phyloP scores from a whole-genome alignment of 2,797 vertebrate species.

The Hydrolagus colliei region DNA sequence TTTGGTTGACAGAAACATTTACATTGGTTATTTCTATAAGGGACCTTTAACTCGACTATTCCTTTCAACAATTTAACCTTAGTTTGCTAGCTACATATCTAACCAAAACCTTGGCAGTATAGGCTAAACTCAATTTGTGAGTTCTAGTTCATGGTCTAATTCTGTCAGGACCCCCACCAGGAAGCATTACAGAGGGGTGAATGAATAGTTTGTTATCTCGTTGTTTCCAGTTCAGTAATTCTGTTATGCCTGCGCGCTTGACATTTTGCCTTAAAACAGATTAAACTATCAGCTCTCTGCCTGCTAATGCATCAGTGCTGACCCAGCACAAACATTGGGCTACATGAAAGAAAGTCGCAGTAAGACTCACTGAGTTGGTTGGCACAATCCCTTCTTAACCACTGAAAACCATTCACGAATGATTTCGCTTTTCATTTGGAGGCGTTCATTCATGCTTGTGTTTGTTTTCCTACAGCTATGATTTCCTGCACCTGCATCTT shows the following conservation, averaged over 20 bases:
- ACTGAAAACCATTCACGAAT: conserved; percentile 40
- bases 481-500: conserved; percentile 37
- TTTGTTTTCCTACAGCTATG: conserved; percentile 31
- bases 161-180: conserved; percentile 28
- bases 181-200: conserved; percentile 23
- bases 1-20: no score
- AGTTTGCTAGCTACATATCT: not conserved
- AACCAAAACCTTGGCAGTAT: not conserved
- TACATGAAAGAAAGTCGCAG: conserved; percentile 33
- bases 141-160: not conserved
- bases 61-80: not conserved
- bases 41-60: not conserved
- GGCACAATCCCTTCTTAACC: conserved; percentile 15
- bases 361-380: not conserved
- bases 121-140: not conserved
- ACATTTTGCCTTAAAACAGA: conserved; percentile 35
- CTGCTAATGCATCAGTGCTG: conserved; percentile 38
- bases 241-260: conserved; percentile 32
- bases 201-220: conserved; percentile 44
- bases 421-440: conserved; percentile 36
- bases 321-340: conserved; percentile 34
- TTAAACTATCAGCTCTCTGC: conserved; percentile 25
- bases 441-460: conserved; percentile 33
- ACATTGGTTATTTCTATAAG: not conserved
- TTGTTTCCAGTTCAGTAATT: conserved; percentile 40